Evolutionary conservation across 2,888 invertebrate genomes (phyloP).

Genomic region (Apodemia mormo): DNA sequence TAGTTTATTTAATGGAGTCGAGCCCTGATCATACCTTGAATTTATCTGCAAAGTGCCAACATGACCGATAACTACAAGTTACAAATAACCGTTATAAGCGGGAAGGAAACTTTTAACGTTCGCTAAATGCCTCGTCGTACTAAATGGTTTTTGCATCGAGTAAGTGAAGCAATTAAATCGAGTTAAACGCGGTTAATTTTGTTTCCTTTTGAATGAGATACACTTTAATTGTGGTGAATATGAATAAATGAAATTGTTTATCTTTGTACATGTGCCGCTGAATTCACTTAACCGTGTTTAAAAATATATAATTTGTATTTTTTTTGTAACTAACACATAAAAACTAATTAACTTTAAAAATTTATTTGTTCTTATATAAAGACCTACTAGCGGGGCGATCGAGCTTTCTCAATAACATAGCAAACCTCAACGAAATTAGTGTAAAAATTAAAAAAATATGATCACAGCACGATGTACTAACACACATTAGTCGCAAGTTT

Average conservation of each 20-base stretch:
- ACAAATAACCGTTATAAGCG: constrained; percentile 26
- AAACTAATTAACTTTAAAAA: no score
- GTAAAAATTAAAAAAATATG: no score
- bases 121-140: constrained; percentile 1
- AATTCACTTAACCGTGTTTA: background rate
- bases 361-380: no score
- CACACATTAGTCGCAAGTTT: no score
- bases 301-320: background rate
- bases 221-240: constrained; percentile 31
- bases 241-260: constrained; percentile 27
- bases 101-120: constrained; percentile 21
- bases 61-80: background rate
- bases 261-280: constrained; percentile 28
- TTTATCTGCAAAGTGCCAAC: background rate
- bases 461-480: no score
- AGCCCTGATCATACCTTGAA: no score
- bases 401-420: no score
- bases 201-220: constrained; percentile 26
- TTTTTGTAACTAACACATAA: background rate
- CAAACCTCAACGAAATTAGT: no score
- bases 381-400: no score
- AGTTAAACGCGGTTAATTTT: constrained; percentile 25
- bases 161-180: constrained; percentile 28
- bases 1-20: no score
- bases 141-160: constrained; percentile 23